Evolutionary conservation across 2,113 vertebrate genomes (phyloP).

Genomic region (Phalacrocorax carbo): DNA sequence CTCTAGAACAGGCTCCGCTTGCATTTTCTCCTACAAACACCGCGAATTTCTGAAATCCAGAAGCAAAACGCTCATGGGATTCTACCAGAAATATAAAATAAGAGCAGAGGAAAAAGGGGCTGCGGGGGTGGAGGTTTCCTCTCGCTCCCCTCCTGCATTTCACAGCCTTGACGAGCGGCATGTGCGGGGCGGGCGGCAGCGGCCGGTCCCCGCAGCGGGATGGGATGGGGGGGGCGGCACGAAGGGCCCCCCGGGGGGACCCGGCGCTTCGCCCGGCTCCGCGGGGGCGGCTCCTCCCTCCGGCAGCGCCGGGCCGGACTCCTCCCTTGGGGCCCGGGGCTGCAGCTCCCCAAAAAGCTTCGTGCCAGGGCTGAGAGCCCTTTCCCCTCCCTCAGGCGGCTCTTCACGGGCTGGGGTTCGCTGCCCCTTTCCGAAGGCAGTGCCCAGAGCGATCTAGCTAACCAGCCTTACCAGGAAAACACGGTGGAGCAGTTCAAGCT

Average conservation of each 20-base stretch:
- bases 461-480: not conserved
- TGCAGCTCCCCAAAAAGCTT: not conserved
- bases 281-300: not conserved
- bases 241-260: too few species aligned
- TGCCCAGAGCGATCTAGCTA: not conserved
- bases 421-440: not conserved
- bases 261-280: too few species aligned
- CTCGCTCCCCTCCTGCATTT: not conserved
- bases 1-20: accelerated
- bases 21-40: not conserved
- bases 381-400: not conserved
- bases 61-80: not conserved
- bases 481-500: not conserved
- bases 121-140: not conserved
- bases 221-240: too few species aligned
- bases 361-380: not conserved
- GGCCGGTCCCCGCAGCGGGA: too few species aligned
- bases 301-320: accelerated
- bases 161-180: not conserved
- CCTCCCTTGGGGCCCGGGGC: too few species aligned
- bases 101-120: not conserved
- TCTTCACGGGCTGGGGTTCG: not conserved
- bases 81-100: not conserved
- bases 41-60: not conserved
- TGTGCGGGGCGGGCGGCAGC: not conserved